These are phyloP conservation scores for Blastobasis adustella DNA, from an alignment of 2,888 invertebrate genomes.

Conservation along the genomic window DNA sequence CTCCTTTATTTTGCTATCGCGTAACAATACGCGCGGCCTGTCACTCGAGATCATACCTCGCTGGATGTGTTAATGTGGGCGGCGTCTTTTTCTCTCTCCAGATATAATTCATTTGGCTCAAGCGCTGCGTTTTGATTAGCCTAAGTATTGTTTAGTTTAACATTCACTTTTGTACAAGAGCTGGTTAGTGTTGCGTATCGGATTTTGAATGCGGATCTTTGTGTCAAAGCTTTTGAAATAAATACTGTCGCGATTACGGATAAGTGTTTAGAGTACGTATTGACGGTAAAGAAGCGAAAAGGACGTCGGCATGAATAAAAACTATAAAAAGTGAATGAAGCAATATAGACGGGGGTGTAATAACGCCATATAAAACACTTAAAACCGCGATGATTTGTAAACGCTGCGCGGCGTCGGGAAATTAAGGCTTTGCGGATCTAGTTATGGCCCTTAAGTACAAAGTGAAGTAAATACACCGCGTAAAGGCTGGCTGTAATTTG, in stretches of 20 bases:
- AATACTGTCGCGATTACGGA: too few species aligned
- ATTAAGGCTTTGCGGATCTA: constrained; percentile 58
- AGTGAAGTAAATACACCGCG: constrained; percentile 68
- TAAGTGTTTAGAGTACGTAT: too few species aligned
- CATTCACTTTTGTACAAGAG: too few species aligned
- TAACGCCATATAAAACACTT: constrained; percentile 42
- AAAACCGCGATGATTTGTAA: constrained; percentile 44
- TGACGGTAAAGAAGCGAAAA: background rate
- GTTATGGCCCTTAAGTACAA: constrained; percentile 73
- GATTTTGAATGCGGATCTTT: too few species aligned
- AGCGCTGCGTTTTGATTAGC: too few species aligned
- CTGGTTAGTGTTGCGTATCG: too few species aligned
- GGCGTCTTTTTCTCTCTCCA: constrained; percentile 24
- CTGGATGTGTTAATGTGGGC: constrained; percentile 32
- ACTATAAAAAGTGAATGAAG: constrained; percentile 18
- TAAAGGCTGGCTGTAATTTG: constrained; percentile 65
- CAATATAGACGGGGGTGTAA: constrained; percentile 29
- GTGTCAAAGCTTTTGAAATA: too few species aligned
- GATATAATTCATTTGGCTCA: constrained; percentile 18
- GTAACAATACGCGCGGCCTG: constrained; percentile 20
- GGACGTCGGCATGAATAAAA: background rate
- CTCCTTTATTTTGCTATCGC: constrained; percentile 15
- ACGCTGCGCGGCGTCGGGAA: constrained; percentile 46
- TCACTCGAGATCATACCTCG: constrained; percentile 27
- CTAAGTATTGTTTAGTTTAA: too few species aligned